Conservation (phyloP, 2,797 vertebrate species). For the Anguilla anguilla region DNA sequence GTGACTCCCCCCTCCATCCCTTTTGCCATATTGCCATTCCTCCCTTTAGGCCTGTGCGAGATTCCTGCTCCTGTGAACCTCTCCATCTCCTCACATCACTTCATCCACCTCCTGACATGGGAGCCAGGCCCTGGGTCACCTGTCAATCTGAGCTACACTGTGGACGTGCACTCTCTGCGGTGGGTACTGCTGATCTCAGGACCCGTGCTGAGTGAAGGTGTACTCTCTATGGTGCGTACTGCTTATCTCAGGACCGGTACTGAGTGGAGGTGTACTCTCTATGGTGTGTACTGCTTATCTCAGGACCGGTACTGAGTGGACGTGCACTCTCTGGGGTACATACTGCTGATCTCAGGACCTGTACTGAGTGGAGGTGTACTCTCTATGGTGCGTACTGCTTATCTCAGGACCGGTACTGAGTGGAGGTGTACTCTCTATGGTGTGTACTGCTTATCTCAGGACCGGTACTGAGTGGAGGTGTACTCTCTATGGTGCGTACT, state of each 20-base stretch:
- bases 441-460: not conserved
- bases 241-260: not conserved
- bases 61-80: not conserved
- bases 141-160: not conserved
- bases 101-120: not conserved
- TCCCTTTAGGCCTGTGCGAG: not conserved
- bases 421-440: not conserved
- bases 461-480: too few relatives aligned
- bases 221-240: not conserved
- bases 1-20: not conserved
- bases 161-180: not conserved
- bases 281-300: too few relatives aligned
- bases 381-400: too few relatives aligned
- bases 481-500: not conserved
- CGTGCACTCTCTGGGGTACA: too few relatives aligned
- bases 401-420: not conserved
- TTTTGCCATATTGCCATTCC: not conserved
- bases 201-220: too few relatives aligned
- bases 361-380: too few relatives aligned
- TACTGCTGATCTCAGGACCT: too few relatives aligned
- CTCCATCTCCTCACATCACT: not conserved
- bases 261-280: too few relatives aligned
- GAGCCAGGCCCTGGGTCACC: not conserved
- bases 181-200: not conserved
- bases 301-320: too few relatives aligned